A percentile compares a stretch with the other conserved stretches of the same genome.
Conservation (phyloP, 2,888 invertebrate genomes). For the Drosophila prostipennis region DNA sequence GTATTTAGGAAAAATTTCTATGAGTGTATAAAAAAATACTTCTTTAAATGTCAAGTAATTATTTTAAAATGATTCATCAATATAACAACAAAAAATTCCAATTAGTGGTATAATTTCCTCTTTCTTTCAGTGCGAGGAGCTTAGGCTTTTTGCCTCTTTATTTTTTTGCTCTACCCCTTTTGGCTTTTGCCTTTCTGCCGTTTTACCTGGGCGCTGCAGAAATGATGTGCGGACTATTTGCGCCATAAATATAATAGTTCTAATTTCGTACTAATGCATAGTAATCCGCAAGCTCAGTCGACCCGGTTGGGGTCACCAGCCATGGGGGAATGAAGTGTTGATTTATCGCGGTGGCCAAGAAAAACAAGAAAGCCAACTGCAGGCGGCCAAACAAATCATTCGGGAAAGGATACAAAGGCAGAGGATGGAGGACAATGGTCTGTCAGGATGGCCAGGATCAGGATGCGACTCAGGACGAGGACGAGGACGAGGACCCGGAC, state of each 20-base stretch:
- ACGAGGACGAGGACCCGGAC: too few species aligned
- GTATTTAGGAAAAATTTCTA: too few species aligned
- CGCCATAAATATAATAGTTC: slow-evolving; percentile 51
- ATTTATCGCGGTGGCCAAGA: slow-evolving; percentile 57
- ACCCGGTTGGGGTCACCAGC: background rate
- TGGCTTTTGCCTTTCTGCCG: slow-evolving; percentile 3
- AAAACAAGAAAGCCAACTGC: slow-evolving; percentile 16
- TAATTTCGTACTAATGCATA: slow-evolving; percentile 51
- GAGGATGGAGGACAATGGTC: slow-evolving; percentile 17
- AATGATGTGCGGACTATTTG: slow-evolving; percentile 51
- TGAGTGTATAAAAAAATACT: too few species aligned
- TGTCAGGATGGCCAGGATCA: slow-evolving; percentile 24
- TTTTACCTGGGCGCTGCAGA: slow-evolving; percentile 24
- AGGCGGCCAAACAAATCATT: slow-evolving; percentile 67
- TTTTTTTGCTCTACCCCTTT: slow-evolving; percentile 7
- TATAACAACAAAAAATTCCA: too few species aligned
- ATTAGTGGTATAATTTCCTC: too few species aligned
- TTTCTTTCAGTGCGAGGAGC: slow-evolving; percentile 6
- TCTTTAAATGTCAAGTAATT: too few species aligned
- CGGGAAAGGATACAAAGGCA: slow-evolving; percentile 22
- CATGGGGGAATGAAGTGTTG: slow-evolving; percentile 35
- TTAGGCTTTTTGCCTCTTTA: slow-evolving; percentile 7
- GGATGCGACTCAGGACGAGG: slow-evolving; percentile 12
- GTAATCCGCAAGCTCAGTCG: slow-evolving; percentile 34
- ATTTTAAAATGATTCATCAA: too few species aligned